These are phyloP conservation scores for Peromyscus melanophrys DNA, from an alignment of 2,797 vertebrate genomes.

Conservation along the genomic window DNA sequence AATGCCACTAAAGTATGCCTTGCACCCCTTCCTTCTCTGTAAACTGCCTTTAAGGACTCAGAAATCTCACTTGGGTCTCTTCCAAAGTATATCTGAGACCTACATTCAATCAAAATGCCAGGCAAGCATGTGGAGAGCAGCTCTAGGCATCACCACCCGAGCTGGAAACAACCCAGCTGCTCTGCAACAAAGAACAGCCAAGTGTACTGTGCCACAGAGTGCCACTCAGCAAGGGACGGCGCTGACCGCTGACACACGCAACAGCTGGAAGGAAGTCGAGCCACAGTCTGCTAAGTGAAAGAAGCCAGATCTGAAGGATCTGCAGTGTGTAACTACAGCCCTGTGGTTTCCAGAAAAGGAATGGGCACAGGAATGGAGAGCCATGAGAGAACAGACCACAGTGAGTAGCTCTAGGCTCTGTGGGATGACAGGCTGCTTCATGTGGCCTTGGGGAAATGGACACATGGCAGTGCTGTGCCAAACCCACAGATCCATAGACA, in stretches of 20 bases:
- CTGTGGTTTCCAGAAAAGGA: neutral
- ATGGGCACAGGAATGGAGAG: neutral
- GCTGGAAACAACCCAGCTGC: neutral
- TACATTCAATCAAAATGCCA: neutral
- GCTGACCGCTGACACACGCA: neutral
- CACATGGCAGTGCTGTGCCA: neutral
- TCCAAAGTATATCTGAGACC: neutral
- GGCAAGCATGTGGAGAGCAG: neutral
- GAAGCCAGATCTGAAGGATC: neutral
- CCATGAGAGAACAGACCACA: neutral
- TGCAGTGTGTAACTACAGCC: accelerated
- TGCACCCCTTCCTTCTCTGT: neutral
- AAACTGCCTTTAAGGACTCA: neutral
- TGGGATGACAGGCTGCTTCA: neutral
- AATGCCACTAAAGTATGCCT: neutral
- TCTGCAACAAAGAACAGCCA: neutral
- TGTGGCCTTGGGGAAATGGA: neutral
- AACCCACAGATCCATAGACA: neutral
- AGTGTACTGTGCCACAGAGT: neutral
- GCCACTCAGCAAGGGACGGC: neutral
- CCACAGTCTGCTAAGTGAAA: neutral
- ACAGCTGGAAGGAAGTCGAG: neutral
- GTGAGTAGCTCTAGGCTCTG: neutral
- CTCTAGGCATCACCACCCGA: neutral
- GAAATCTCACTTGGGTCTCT: neutral